Evolutionary conservation across 2,113 vertebrate species (phyloP).

Genomic region (Myotis lucifugus): DNA sequence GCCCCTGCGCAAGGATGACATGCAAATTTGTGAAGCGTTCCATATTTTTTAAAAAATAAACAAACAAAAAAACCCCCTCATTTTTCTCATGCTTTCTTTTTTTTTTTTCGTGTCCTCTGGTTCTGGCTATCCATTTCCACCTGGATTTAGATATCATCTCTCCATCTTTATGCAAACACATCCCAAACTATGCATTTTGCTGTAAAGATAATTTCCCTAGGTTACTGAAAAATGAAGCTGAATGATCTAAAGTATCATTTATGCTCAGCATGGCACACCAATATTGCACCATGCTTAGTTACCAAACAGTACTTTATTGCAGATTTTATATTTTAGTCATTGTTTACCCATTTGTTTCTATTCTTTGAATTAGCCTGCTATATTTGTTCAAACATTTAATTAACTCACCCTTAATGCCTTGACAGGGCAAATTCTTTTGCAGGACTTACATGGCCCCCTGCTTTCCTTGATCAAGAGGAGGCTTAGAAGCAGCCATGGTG

Average conservation of each 20-base stretch:
- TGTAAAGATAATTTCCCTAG: constrained; percentile 64
- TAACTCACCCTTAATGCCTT: too few species aligned
- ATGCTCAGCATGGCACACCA: constrained; percentile 18
- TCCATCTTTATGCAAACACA: constrained; percentile 57
- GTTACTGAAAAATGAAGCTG: constrained; percentile 52
- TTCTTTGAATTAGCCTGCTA: background rate
- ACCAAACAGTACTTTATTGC: constrained; percentile 15
- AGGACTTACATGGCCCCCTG: too few species aligned
- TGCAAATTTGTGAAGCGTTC: too few species aligned
- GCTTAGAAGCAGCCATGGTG: background rate
- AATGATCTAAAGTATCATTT: constrained; percentile 52
- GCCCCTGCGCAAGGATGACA: too few species aligned
- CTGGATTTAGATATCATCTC: background rate
- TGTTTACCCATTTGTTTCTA: background rate
- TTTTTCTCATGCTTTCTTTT: background rate
- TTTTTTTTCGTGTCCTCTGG: background rate
- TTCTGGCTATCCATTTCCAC: background rate
- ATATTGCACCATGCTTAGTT: constrained; percentile 10
- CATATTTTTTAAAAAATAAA: too few species aligned
- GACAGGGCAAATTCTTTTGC: too few species aligned
- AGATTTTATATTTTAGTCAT: constrained; percentile 33
- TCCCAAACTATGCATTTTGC: background rate
- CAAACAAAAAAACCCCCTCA: too few species aligned
- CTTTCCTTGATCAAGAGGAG: background rate
- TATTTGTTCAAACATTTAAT: too few species aligned